Conservation (phyloP, 2,113 vertebrate genomes). For the Amblyopsis rosae region DNA sequence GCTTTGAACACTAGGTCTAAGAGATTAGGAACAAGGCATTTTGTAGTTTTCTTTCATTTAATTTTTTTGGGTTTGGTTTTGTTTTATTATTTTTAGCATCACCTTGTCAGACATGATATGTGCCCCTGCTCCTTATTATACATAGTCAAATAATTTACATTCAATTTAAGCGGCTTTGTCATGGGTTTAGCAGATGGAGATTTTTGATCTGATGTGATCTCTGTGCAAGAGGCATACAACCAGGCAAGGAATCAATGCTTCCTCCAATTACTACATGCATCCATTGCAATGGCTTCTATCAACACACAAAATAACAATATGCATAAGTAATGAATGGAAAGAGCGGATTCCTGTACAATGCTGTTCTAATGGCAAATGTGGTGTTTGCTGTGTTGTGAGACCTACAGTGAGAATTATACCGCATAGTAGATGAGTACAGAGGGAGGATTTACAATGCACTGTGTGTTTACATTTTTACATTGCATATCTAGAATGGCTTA, state of each 20-base stretch:
- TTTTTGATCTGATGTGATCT: conserved; percentile 33
- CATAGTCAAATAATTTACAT: conserved; percentile 55
- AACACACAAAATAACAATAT: background rate
- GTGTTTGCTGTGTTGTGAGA: no score
- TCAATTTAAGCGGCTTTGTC: conserved; percentile 40
- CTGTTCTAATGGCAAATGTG: no score
- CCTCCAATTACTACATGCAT: background rate
- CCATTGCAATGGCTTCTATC: background rate
- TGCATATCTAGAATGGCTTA: no score
- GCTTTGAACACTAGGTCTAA: background rate
- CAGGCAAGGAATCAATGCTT: background rate
- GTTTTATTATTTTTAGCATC: conserved; percentile 24
- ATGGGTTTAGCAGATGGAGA: conserved; percentile 14
- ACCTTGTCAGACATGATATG: conserved; percentile 2
- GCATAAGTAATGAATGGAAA: background rate
- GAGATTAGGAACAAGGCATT: background rate
- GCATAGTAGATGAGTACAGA: no score
- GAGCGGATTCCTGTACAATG: no score
- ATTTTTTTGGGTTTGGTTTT: no score
- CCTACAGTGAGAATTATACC: no score
- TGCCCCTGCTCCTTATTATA: conserved; percentile 40
- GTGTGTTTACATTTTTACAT: no score
- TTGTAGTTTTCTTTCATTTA: background rate
- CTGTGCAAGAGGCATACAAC: conserved; percentile 14
- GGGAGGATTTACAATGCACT: no score